Evolutionary conservation across 2,888 invertebrate genomes (phyloP).

Genomic region (Xestia ashworthii): DNA sequence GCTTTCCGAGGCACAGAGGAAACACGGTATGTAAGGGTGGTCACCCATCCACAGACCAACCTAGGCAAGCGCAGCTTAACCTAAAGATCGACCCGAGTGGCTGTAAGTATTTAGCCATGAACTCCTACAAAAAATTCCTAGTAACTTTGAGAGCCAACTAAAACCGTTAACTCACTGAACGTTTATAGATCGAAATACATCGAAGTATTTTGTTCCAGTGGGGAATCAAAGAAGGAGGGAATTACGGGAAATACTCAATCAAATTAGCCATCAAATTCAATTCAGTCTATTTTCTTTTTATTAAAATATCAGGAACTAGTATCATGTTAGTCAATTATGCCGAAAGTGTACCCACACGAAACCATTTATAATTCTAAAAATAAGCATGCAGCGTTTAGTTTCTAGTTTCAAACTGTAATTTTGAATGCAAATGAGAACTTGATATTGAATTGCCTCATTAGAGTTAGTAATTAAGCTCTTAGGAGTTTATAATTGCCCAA

Average conservation of each 20-base stretch:
- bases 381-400: not conserved
- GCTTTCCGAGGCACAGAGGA: too few species aligned
- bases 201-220: not conserved
- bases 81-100: too few species aligned
- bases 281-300: not conserved
- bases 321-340: not conserved
- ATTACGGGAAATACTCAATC: not conserved
- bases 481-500: constrained; percentile 25
- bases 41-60: too few species aligned
- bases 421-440: constrained; percentile 32
- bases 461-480: constrained; percentile 25
- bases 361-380: not conserved
- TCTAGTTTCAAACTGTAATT: constrained; percentile 18
- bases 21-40: too few species aligned
- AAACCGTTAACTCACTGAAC: not conserved
- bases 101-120: too few species aligned
- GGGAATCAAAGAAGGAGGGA: not conserved
- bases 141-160: not conserved
- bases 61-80: too few species aligned
- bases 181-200: not conserved
- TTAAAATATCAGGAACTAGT: not conserved
- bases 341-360: not conserved
- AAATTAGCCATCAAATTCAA: not conserved
- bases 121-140: not conserved
- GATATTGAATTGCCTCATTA: constrained; percentile 30